phyloP scores from a whole-genome alignment of 1,140 invertebrate genomes.

The Drosophila biarmipes region DNA sequence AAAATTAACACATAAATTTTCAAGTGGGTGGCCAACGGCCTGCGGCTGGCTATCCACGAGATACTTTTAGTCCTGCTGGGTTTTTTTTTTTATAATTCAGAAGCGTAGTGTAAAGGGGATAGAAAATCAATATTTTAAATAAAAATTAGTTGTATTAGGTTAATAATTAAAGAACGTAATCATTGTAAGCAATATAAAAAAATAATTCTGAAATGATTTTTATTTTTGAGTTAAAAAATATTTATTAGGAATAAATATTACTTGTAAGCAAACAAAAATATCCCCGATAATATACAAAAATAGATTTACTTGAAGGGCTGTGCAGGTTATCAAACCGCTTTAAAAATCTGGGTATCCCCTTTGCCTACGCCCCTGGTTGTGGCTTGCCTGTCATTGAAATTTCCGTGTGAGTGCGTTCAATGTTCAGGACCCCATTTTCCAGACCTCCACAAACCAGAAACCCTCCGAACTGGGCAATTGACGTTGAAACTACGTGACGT shows the following conservation, averaged over 20 bases:
- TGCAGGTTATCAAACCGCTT: neutral
- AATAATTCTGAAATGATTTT: too few species aligned
- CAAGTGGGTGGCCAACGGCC: constrained; percentile 67
- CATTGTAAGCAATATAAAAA: too few species aligned
- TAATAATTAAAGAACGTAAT: too few species aligned
- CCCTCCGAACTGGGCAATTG: constrained; percentile 70
- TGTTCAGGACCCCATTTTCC: constrained; percentile 28
- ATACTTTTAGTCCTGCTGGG: constrained; percentile 41
- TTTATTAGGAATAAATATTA: too few species aligned
- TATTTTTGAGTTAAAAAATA: too few species aligned
- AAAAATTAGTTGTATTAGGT: neutral
- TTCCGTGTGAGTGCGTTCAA: constrained; percentile 78
- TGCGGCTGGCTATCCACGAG: constrained; percentile 60
- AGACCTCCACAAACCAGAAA: constrained; percentile 8
- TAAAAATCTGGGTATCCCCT: neutral
- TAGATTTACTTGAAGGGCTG: too few species aligned
- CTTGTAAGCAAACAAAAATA: too few species aligned
- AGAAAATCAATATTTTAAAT: neutral
- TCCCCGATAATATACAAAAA: too few species aligned
- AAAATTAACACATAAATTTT: constrained; percentile 84
- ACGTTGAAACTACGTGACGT: constrained; percentile 75
- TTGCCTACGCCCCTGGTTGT: constrained; percentile 18
- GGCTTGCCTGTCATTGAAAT: constrained; percentile 68
- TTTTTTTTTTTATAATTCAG: constrained; percentile 1
- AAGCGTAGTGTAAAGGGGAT: neutral